phyloP scores from a whole-genome alignment of 1,140 invertebrate genomes.

The Orius laevigatus region DNA sequence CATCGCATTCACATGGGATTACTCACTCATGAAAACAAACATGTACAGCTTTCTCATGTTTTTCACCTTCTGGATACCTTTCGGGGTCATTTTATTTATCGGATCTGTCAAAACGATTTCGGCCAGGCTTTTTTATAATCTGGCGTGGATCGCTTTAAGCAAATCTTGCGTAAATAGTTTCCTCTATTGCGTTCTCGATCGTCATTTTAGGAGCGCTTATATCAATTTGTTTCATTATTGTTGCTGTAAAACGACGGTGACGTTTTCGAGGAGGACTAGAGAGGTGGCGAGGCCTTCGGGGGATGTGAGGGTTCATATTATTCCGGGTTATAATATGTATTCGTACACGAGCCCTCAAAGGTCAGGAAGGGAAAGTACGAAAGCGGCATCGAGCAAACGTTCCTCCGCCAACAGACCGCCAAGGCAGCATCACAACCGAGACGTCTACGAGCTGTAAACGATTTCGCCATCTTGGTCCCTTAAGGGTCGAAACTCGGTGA shows the following conservation, averaged over 20 bases:
- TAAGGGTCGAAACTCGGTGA: too few relatives aligned
- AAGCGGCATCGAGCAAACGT: slow-evolving; percentile 20
- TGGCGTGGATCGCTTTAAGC: slow-evolving; percentile 47
- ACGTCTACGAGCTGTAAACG: slow-evolving; percentile 36
- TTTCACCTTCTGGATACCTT: slow-evolving; percentile 49
- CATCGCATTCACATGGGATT: slow-evolving; percentile 43
- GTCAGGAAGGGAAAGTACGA: slow-evolving; percentile 15
- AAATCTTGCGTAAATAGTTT: slow-evolving; percentile 52
- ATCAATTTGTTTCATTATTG: slow-evolving; percentile 65
- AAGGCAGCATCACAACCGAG: slow-evolving; percentile 29
- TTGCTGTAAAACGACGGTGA: slow-evolving; percentile 63
- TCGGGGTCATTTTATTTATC: slow-evolving; percentile 35
- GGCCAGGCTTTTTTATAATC: slow-evolving; percentile 39
- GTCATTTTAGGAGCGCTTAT: slow-evolving; percentile 56
- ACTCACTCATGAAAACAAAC: slow-evolving; percentile 43
- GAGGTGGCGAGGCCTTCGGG: slow-evolving; percentile 35
- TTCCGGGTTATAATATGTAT: slow-evolving; percentile 54
- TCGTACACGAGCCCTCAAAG: slow-evolving; percentile 42
- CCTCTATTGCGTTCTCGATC: slow-evolving; percentile 45
- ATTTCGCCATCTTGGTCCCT: too few relatives aligned
- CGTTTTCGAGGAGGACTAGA: slow-evolving; percentile 44
- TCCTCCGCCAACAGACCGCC: slow-evolving; percentile 25
- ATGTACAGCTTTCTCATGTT: slow-evolving; percentile 44
- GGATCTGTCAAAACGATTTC: slow-evolving; percentile 31
- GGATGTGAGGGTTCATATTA: slow-evolving; percentile 60